Evolutionary conservation across 2,113 vertebrate species (phyloP), one percentile per base, ranked within the genome.

Genomic region (Sapayoa aenigma): DNA sequence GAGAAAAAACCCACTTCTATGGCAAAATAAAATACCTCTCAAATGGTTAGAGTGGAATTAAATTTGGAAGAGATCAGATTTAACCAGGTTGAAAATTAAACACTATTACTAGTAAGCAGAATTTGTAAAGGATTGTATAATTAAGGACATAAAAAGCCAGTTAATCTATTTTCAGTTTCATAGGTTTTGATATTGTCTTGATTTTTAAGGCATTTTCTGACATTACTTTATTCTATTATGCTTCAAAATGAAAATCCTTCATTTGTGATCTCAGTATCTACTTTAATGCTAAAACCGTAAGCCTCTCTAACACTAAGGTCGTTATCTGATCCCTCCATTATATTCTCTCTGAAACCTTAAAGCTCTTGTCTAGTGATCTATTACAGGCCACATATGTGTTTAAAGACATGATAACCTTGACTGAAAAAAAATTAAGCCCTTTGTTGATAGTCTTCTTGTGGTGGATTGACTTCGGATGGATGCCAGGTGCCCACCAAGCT

Each of bases 281-380:
- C 50, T 50, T 23, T 76, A 84, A 79, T n/a, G 23, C 39, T 91
- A 87, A 95, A 91, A 37, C 41, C 30, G 69, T 95, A 87, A 96
- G 63, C 67, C 41, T 69, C 58, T 92, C 56, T 76, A 94, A 37
- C 44, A 14, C 44, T 82, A 89, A 87, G 75, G 49, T 87, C 53
- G 55, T 95, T 94, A 85, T 85, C 78, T 82, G 71, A 95, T 93
- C 49, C 49, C n/a, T 75, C 41, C 49, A 58, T 37, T 33, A 58
- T 76, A 94, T 89, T 37, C 25, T 62, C 39, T 72, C 35, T 72
- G 46, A 91, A 91, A 66, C 28, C 33, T 25, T 91, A 85, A 79
- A 67, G 16, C 68, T 86, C n/a, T 66, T 69, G 89, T 55, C 71
- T 53, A 73, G 53, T 31, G 46, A 79, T 68, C 35, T 75, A 30